A percentile compares a stretch with the other conserved stretches of the same genome.
phyloP scores from a whole-genome alignment of 1,140 invertebrate species.

The Meloidogyne chitwoodi region DNA sequence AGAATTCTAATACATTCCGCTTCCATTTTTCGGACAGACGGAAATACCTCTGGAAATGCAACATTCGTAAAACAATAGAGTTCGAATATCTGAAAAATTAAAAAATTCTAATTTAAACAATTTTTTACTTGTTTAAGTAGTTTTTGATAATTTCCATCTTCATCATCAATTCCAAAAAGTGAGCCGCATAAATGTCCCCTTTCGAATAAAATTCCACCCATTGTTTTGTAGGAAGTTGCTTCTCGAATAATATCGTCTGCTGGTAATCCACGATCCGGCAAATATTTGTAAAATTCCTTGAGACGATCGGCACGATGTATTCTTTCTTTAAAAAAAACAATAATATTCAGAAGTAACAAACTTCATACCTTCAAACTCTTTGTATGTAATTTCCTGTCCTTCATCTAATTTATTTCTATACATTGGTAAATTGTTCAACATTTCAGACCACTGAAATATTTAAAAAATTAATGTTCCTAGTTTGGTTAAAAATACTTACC shows the following conservation, averaged over 20 bases:
- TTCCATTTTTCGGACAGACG: slow-evolving; percentile 95
- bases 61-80: slow-evolving; percentile 37
- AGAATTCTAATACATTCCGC: slow-evolving; percentile 88
- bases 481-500: slow-evolving; percentile 22
- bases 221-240: slow-evolving; percentile 43
- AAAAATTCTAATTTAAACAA: neutral
- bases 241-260: slow-evolving; percentile 41
- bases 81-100: slow-evolving; percentile 40
- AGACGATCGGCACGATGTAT: slow-evolving; percentile 21
- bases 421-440: slow-evolving; percentile 22
- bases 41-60: slow-evolving; percentile 40
- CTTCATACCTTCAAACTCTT: slow-evolving; percentile 42
- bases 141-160: slow-evolving; percentile 30
- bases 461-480: slow-evolving; percentile 2
- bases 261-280: slow-evolving; percentile 37
- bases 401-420: slow-evolving; percentile 37
- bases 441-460: slow-evolving; percentile 33
- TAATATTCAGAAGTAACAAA: slow-evolving; percentile 1
- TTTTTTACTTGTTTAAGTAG: slow-evolving; percentile 18
- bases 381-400: slow-evolving; percentile 18
- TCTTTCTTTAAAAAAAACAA: neutral
- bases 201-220: slow-evolving; percentile 46
- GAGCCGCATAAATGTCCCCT: slow-evolving; percentile 42
- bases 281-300: slow-evolving; percentile 45
- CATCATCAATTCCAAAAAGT: slow-evolving; percentile 32